Percentiles rank a stretch among this genome's conserved stretches.
Conservation (phyloP, 2,797 vertebrate species). For the Agapornis canus region DNA sequence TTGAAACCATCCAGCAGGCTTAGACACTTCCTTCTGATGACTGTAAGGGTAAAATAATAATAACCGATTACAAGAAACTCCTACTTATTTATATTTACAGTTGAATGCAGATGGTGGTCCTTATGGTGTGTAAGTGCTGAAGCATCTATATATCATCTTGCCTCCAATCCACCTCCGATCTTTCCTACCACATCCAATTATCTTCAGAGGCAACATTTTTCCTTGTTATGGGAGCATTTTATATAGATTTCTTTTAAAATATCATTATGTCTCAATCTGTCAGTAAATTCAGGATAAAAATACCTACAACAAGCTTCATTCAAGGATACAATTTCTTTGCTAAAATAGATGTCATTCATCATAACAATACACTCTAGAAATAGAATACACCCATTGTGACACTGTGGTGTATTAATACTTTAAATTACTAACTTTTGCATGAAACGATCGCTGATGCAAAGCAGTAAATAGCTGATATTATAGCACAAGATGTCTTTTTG, state of each 20-base stretch:
- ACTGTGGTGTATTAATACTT: constrained; percentile 13
- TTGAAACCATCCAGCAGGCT: neutral
- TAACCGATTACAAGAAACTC: neutral
- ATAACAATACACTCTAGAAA: constrained; percentile 59
- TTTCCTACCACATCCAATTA: neutral
- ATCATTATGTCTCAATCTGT: neutral
- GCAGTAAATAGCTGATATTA: constrained; percentile 58
- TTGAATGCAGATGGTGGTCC: neutral
- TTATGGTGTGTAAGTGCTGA: neutral
- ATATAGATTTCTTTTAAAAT: neutral
- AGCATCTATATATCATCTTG: neutral
- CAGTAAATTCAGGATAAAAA: constrained; percentile 38
- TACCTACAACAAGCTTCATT: constrained; percentile 32
- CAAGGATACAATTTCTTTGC: constrained; percentile 38
- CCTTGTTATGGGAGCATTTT: neutral
- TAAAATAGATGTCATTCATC: constrained; percentile 47
- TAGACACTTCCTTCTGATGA: neutral
- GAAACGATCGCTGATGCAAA: constrained; percentile 39
- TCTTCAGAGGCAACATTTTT: neutral
- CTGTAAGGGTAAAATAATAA: neutral
- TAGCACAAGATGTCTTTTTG: constrained; percentile 28
- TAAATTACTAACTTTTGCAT: constrained; percentile 60
- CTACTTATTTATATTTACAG: neutral
- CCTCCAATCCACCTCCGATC: neutral
- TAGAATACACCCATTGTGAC: constrained; percentile 48